Evolutionary conservation across 2,113 vertebrate genomes (phyloP), one percentile per base, ranked within the genome.

Genomic region (Rhinoptilus africanus): DNA sequence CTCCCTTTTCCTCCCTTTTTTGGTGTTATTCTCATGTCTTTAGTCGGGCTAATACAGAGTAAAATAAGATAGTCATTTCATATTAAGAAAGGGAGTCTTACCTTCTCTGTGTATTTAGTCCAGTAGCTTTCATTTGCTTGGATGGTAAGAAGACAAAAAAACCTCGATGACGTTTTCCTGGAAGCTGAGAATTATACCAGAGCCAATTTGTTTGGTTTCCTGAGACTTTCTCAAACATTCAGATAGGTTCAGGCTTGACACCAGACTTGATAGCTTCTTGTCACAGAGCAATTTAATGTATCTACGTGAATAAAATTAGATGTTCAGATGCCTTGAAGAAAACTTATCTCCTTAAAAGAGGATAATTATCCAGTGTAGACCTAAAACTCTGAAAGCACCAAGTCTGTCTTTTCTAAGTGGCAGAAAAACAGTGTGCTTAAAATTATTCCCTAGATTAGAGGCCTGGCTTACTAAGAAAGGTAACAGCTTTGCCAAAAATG

Each of bases 311-410:
- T 86, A 72, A 69, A 93, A 64, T 35, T 12, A 79, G n/a, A 15
- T 19, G 32, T 96, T 90, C 51, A 85, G 59, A 93, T 77, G 28
- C 34, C 74, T 90, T 79, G 85, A 94, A 95, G 78, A 74, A 90
- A 57, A 71, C 28, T 86, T 79, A 19, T 54, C 67, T 82, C 82
- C 26, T 71, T 72, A 73, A 18, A 91, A 86, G 43, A 80, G 63
- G 32, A 10, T 35, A 41, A 83, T 75, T 51, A 41, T 13, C 22
- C 45, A 68, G 69, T 8, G 7, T 15, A 64, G 24, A 85, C 64
- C 48, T 64, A 76, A 83, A 88, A 68, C 34, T 71, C 43, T 71
- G 82, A 71, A 71, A 87, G 51, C 30, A 95, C 69, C 1, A 1
- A 64, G 8, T 67, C 47, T 69, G 45, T 88, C 90, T 84, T 41